phyloP scores from a whole-genome alignment of 2,888 invertebrate genomes.

The Microchrysa polita region DNA sequence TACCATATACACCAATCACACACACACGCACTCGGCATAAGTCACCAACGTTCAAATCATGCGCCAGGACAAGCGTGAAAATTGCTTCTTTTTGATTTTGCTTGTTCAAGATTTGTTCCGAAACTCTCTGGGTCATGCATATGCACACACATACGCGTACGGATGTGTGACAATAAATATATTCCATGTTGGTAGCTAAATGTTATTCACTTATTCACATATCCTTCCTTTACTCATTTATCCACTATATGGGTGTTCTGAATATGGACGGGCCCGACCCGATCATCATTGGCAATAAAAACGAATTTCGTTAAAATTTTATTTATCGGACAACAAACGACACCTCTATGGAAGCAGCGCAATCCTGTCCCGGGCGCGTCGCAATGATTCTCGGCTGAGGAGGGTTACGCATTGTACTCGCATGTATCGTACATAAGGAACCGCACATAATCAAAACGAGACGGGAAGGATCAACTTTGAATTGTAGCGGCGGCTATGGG shows the following conservation, averaged over 20 bases:
- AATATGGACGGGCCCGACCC: neutral
- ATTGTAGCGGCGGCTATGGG: slow-evolving; percentile 25
- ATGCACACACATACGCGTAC: neutral
- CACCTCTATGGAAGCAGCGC: slow-evolving; percentile 32
- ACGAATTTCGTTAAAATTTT: slow-evolving; percentile 29
- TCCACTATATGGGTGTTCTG: neutral
- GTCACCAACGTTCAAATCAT: slow-evolving; percentile 42
- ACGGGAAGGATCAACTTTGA: neutral
- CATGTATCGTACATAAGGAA: slow-evolving; percentile 34
- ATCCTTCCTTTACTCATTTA: neutral
- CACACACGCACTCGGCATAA: slow-evolving; percentile 11
- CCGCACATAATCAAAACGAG: slow-evolving; percentile 27
- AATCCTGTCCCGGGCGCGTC: neutral
- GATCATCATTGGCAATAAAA: slow-evolving; percentile 1
- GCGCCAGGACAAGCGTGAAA: slow-evolving; percentile 39
- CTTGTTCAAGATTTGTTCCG: slow-evolving; percentile 34
- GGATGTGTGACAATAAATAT: neutral
- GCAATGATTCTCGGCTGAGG: slow-evolving; percentile 13
- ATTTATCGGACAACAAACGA: slow-evolving; percentile 43
- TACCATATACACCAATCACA: slow-evolving; percentile 6
- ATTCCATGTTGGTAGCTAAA: slow-evolving; percentile 15
- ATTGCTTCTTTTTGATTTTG: slow-evolving; percentile 32
- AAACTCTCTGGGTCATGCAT: slow-evolving; percentile 28
- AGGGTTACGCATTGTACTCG: slow-evolving; percentile 8
- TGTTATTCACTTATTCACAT: too few species aligned